Conservation (phyloP, 2,113 vertebrate genomes). For the Zosterops japonicus region DNA sequence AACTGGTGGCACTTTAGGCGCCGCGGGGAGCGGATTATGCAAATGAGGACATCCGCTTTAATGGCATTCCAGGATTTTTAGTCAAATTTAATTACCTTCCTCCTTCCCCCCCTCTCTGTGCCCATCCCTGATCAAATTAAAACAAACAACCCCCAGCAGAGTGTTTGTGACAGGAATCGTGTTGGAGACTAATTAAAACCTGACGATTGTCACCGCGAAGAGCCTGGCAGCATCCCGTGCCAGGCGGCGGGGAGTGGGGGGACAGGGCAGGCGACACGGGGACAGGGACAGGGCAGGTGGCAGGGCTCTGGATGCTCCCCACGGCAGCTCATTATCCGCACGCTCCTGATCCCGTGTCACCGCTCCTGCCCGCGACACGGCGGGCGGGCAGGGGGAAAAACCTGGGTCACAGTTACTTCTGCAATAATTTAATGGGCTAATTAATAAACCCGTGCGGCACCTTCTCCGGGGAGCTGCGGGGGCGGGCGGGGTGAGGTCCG, state of each 20-base stretch:
- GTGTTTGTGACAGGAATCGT: slow-evolving; percentile 47
- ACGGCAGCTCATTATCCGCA: not conserved
- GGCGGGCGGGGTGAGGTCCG: not conserved
- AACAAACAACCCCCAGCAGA: slow-evolving; percentile 64
- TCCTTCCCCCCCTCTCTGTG: not conserved
- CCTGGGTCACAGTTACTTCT: not conserved
- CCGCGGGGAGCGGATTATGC: not conserved
- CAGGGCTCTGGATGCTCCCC: not conserved
- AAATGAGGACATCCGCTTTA: not conserved
- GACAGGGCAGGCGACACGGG: not conserved
- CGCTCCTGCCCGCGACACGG: not conserved
- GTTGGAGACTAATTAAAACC: slow-evolving; percentile 57
- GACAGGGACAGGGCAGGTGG: not conserved
- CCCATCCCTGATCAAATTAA: slow-evolving; percentile 56
- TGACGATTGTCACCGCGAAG: not conserved
- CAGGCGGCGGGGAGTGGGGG: not conserved
- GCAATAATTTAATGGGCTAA: not conserved
- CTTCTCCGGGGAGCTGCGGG: not conserved
- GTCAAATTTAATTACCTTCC: slow-evolving; percentile 60
- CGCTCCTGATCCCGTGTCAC: fast-evolving
- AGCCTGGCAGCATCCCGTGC: not conserved
- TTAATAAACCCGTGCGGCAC: not conserved
- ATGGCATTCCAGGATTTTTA: slow-evolving; percentile 13
- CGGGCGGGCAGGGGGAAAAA: not conserved
- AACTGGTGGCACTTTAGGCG: not conserved